phyloP scores from a whole-genome alignment of 2,888 invertebrate genomes.

The Oeneis ivallda region DNA sequence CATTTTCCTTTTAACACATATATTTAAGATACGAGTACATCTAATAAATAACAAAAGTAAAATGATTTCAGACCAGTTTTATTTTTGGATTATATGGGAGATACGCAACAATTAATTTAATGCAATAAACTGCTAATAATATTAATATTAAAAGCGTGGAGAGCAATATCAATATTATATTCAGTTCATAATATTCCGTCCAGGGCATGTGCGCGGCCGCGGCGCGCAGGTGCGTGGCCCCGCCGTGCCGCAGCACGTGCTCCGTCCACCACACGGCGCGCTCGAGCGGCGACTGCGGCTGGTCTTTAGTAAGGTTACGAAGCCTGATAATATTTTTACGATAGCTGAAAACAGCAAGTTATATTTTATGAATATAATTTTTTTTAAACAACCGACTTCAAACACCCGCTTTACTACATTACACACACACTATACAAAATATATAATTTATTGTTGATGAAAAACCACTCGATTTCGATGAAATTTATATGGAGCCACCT shows the following conservation, averaged over 20 bases:
- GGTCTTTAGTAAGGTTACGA: slow-evolving; percentile 37
- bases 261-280: slow-evolving; percentile 46
- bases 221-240: slow-evolving; percentile 39
- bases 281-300: slow-evolving; percentile 38
- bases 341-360: slow-evolving; percentile 37
- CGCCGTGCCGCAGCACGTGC: slow-evolving; percentile 41
- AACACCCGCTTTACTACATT: too few species aligned
- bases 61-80: neutral
- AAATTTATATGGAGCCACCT: too few species aligned
- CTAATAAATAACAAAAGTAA: too few species aligned
- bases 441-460: too few species aligned
- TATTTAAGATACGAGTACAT: too few species aligned
- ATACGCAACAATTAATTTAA: neutral
- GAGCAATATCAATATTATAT: slow-evolving; percentile 23
- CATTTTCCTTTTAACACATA: too few species aligned
- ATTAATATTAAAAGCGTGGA: neutral
- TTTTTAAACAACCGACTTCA: too few species aligned
- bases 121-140: neutral
- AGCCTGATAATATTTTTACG: slow-evolving; percentile 36
- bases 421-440: too few species aligned
- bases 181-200: slow-evolving; percentile 36
- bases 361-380: neutral
- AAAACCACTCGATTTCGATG: too few species aligned
- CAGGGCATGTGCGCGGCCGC: slow-evolving; percentile 37
- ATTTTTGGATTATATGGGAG: neutral